These are phyloP conservation scores for Drosophila anomalata DNA, from an alignment of 2,888 invertebrate genomes.

Conservation along the genomic window DNA sequence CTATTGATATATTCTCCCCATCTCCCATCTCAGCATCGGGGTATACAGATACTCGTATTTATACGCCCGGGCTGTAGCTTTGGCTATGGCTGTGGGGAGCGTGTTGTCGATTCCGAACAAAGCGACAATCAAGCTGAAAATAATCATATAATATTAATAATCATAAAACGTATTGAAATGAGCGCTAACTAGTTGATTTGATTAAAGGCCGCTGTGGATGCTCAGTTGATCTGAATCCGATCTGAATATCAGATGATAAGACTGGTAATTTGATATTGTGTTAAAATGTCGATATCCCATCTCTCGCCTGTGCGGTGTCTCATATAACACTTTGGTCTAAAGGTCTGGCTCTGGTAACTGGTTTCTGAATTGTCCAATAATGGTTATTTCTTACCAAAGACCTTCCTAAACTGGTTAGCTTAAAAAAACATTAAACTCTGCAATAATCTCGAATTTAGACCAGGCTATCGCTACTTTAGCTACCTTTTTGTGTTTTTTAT, in stretches of 20 bases:
- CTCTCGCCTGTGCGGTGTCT: conserved; percentile 38
- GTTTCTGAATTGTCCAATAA: conserved; percentile 12
- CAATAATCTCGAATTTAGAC: background rate
- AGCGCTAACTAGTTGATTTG: conserved; percentile 73
- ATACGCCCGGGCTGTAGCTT: conserved; percentile 22
- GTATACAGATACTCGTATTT: conserved; percentile 15
- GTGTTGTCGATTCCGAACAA: conserved; percentile 55
- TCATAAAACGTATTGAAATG: conserved; percentile 75
- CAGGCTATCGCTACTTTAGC: background rate
- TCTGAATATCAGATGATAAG: conserved; percentile 10
- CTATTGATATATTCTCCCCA: conserved; percentile 61
- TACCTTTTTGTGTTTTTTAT: background rate
- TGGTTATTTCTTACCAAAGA: conserved; percentile 1
- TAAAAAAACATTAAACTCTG: too few species aligned
- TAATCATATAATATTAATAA: conserved; percentile 73
- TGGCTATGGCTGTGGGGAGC: conserved; percentile 21
- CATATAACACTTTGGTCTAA: conserved; percentile 28
- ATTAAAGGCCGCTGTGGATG: conserved; percentile 63
- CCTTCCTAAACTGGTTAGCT: too few species aligned
- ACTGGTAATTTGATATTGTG: conserved; percentile 71
- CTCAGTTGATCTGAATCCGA: conserved; percentile 13
- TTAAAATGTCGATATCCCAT: conserved; percentile 52
- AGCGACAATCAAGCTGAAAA: conserved; percentile 71
- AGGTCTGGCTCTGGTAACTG: conserved; percentile 11
- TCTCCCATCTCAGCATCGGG: conserved; percentile 22